phyloP scores from a whole-genome alignment of 2,113 vertebrate genomes.

The Rhipidura dahli region DNA sequence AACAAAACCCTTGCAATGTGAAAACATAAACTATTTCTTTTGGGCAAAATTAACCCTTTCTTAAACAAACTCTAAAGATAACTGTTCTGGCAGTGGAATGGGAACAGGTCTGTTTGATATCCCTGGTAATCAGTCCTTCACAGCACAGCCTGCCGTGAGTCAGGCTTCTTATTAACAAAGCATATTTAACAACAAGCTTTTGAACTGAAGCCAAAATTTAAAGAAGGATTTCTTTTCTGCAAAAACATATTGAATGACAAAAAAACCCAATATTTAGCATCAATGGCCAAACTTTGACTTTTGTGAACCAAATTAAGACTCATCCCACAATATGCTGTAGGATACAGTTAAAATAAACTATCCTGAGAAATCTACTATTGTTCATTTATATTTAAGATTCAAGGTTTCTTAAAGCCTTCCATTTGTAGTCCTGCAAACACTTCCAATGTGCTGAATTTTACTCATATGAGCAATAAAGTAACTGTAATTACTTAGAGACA shows the following conservation, averaged over 20 bases:
- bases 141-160: not conserved
- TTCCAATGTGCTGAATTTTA: not conserved
- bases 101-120: not conserved
- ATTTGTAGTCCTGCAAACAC: not conserved
- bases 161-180: conserved; percentile 6
- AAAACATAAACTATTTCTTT: not conserved
- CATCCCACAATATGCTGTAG: not conserved
- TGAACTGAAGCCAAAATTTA: not conserved
- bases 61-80: not conserved
- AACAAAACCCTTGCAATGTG: not conserved
- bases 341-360: not conserved
- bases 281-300: not conserved
- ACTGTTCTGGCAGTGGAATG: not conserved
- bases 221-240: not conserved
- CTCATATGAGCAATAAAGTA: not conserved
- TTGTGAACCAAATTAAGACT: not conserved
- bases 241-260: not conserved
- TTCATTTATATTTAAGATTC: not conserved
- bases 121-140: not conserved
- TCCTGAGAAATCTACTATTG: not conserved
- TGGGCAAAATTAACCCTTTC: not conserved
- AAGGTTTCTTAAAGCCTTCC: not conserved
- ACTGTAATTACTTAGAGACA: not conserved
- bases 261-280: not conserved
- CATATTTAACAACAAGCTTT: not conserved